phyloP scores from a whole-genome alignment of 2,888 invertebrate species.

The Uropetala carovei region DNA sequence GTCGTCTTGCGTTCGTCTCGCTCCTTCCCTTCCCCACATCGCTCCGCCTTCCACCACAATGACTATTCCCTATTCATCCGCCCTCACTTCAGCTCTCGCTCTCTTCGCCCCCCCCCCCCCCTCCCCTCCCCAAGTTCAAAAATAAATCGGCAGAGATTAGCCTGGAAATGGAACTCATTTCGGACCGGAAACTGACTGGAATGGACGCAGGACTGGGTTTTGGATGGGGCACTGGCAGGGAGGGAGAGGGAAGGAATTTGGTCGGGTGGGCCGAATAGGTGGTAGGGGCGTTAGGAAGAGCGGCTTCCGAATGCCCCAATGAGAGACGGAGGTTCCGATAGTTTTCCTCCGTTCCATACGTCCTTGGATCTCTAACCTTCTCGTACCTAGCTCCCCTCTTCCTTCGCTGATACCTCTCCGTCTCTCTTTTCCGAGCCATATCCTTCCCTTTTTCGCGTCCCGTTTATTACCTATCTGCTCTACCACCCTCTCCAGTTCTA shows the following conservation, averaged over 20 bases:
- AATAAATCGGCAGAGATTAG: constrained; percentile 64
- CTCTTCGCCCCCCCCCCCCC: not conserved
- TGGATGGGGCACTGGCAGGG: not conserved
- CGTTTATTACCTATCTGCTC: not conserved
- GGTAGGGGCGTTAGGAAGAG: constrained; percentile 5
- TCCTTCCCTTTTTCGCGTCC: not conserved
- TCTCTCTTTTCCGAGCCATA: not conserved
- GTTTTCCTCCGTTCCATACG: not conserved
- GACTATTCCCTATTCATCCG: not conserved
- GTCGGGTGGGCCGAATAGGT: not conserved
- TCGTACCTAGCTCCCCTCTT: not conserved
- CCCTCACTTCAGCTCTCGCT: not conserved
- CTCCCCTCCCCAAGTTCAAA: constrained; percentile 33
- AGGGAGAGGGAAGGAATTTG: not conserved
- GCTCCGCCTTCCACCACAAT: not conserved
- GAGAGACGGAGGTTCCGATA: constrained; percentile 8
- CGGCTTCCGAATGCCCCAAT: not conserved
- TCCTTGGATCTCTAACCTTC: not conserved
- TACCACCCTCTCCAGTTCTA: not conserved
- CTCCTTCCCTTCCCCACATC: not conserved
- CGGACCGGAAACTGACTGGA: constrained; percentile 62
- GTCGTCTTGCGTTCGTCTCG: not conserved
- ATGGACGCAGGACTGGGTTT: constrained; percentile 25
- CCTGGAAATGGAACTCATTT: constrained; percentile 64
- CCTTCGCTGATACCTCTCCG: not conserved